Evolutionary conservation across 2,888 invertebrate species (phyloP).

Genomic region (Macrosoma leucophasiata): DNA sequence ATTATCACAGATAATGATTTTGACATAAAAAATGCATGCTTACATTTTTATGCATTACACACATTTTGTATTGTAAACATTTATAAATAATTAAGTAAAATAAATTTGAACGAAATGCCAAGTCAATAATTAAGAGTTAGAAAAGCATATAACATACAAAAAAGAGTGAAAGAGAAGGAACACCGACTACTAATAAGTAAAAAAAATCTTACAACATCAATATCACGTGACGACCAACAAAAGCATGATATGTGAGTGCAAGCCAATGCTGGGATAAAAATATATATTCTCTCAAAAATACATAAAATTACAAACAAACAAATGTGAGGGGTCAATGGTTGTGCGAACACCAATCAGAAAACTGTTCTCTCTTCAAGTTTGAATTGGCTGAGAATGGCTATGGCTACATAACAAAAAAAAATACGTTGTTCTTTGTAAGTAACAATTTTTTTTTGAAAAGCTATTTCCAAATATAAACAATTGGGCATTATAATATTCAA

Average conservation of each 20-base stretch:
- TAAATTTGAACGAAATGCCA: too few relatives aligned
- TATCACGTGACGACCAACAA: slow-evolving; percentile 33
- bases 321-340: slow-evolving; percentile 38
- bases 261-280: slow-evolving; percentile 55
- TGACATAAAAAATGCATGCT: too few relatives aligned
- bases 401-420: neutral
- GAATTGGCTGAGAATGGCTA: slow-evolving; percentile 26
- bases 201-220: slow-evolving; percentile 46
- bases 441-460: neutral
- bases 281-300: too few relatives aligned
- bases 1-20: too few relatives aligned
- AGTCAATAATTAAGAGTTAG: too few relatives aligned
- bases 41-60: too few relatives aligned
- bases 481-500: too few relatives aligned
- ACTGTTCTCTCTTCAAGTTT: slow-evolving; percentile 36
- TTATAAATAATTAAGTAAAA: neutral
- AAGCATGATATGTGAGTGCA: slow-evolving; percentile 67
- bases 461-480: neutral
- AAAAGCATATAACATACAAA: slow-evolving; percentile 41
- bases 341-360: slow-evolving; percentile 59
- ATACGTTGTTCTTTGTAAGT: neutral
- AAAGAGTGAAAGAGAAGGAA: slow-evolving; percentile 72
- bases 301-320: slow-evolving; percentile 37
- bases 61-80: too few relatives aligned
- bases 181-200: slow-evolving; percentile 67